Percentiles rank a stretch among this genome's conserved stretches.
Evolutionary conservation across 2,113 vertebrate genomes (phyloP).

Genomic region (Danionella cerebrum): DNA sequence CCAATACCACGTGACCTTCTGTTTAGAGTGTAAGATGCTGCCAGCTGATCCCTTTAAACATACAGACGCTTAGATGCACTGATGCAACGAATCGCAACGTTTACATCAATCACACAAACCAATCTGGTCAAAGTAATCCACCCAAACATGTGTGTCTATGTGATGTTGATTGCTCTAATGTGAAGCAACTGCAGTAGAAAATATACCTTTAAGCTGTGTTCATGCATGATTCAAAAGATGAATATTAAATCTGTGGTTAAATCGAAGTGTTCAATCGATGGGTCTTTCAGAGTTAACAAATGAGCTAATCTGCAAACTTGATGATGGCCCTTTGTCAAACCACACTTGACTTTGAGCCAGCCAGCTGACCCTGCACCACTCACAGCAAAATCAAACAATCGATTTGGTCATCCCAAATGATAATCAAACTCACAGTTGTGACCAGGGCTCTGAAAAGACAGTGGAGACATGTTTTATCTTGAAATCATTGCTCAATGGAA

Average conservation of each 20-base stretch:
- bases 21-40: constrained; percentile 26
- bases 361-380: not conserved
- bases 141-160: not conserved
- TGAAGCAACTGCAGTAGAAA: not conserved
- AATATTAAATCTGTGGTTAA: not conserved
- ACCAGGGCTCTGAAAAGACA: not conserved
- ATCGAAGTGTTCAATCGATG: not conserved
- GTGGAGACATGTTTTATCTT: no score
- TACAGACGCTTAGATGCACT: constrained; percentile 21
- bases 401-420: not conserved
- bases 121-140: not conserved
- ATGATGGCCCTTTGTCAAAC: not conserved
- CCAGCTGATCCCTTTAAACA: constrained; percentile 27
- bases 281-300: not conserved
- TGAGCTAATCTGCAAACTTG: not conserved
- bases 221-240: not conserved
- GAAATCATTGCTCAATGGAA: not conserved
- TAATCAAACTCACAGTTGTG: not conserved
- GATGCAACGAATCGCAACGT: constrained; percentile 63
- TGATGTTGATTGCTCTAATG: not conserved
- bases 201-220: not conserved
- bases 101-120: constrained; percentile 30
- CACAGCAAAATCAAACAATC: not conserved
- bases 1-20: constrained; percentile 24
- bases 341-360: not conserved